phyloP scores from a whole-genome alignment of 2,888 invertebrate genomes.

The Cerastis leucographa region DNA sequence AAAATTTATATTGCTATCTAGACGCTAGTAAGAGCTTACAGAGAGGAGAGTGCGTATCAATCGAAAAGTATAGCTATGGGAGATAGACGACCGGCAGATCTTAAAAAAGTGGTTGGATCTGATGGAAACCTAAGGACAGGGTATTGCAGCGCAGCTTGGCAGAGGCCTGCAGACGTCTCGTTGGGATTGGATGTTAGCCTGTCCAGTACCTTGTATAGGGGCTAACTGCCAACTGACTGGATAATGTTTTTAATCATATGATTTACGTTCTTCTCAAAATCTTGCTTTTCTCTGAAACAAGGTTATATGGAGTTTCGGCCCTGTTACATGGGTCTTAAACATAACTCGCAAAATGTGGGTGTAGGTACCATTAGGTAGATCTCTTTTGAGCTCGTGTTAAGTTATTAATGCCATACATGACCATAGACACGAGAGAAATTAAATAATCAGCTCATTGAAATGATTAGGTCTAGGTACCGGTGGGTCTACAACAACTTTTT shows the following conservation, averaged over 20 bases:
- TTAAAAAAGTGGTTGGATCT: not conserved
- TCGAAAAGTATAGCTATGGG: not conserved
- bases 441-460: not conserved
- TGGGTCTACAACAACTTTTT: too few relatives aligned
- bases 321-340: not conserved
- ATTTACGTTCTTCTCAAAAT: not conserved
- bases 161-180: not conserved
- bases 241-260: not conserved
- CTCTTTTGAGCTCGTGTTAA: too few relatives aligned
- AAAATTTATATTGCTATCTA: too few relatives aligned
- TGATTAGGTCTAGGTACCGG: not conserved
- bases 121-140: not conserved
- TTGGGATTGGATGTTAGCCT: not conserved
- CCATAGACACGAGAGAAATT: not conserved
- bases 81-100: not conserved
- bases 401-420: not conserved
- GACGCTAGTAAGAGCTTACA: too few relatives aligned
- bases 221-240: too few relatives aligned
- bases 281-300: not conserved
- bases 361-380: too few relatives aligned
- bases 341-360: too few relatives aligned
- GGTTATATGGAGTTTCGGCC: not conserved
- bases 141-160: not conserved
- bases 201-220: too few relatives aligned
- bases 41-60: not conserved